These are phyloP conservation scores for Formica exsecta DNA, from an alignment of 1,140 invertebrate species.

Conservation along the genomic window DNA sequence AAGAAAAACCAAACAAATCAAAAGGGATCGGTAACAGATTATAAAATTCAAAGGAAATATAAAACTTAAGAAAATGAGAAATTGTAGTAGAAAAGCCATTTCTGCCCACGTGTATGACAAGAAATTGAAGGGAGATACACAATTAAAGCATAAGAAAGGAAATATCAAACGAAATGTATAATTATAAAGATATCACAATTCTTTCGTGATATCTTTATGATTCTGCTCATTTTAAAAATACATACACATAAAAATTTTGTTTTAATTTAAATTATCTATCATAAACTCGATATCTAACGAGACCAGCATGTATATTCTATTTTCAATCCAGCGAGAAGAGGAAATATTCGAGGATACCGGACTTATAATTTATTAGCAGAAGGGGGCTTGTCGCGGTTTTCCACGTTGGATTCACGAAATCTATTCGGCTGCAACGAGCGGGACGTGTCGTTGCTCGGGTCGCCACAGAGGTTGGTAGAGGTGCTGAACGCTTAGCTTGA, in stretches of 20 bases:
- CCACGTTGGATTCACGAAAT: slow-evolving; percentile 48
- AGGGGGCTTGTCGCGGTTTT: slow-evolving; percentile 15
- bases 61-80: not conserved
- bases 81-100: not conserved
- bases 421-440: slow-evolving; percentile 57
- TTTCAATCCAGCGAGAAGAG: not conserved
- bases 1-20: not conserved
- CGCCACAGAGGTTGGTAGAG: slow-evolving; percentile 60
- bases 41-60: not conserved
- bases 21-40: not conserved
- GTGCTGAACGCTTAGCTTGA: slow-evolving; percentile 79
- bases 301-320: not conserved
- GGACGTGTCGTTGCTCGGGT: slow-evolving; percentile 59
- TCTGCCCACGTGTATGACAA: not conserved
- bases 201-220: not conserved
- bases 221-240: not conserved
- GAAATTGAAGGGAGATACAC: not conserved
- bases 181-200: not conserved
- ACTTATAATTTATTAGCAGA: slow-evolving; percentile 3
- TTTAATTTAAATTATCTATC: no score
- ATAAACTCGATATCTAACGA: not conserved
- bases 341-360: not conserved
- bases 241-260: no score
- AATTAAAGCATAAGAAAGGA: not conserved
- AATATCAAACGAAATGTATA: not conserved